Evolutionary conservation across 2,888 invertebrate species (phyloP).

Genomic region (Drosophila anomelani): DNA sequence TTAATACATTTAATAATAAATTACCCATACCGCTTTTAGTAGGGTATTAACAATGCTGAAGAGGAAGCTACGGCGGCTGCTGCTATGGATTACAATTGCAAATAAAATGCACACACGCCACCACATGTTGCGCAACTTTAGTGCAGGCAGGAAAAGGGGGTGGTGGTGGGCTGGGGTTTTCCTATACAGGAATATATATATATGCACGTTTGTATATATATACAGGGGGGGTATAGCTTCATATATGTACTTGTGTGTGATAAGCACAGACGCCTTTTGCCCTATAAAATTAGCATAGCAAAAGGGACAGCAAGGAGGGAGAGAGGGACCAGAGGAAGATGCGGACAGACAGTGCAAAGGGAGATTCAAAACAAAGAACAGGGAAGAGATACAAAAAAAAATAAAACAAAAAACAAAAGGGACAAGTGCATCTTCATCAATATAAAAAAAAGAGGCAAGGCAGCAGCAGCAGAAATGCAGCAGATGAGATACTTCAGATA

Average conservation of each 20-base stretch:
- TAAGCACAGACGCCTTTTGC: constrained; percentile 48
- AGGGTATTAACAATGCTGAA: constrained; percentile 40
- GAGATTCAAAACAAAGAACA: constrained; percentile 13
- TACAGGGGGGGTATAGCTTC: not conserved
- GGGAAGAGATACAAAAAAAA: not conserved
- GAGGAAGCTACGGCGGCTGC: constrained; percentile 51
- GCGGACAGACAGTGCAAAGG: constrained; percentile 39
- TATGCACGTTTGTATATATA: not conserved
- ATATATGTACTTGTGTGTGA: constrained; percentile 2
- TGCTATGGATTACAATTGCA: constrained; percentile 72
- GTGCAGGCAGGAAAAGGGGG: constrained; percentile 38
- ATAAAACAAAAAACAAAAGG: constrained; percentile 12
- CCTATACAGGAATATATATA: constrained; percentile 11
- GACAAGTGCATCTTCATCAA: constrained; percentile 39
- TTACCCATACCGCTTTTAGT: not conserved
- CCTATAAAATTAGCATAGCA: constrained; percentile 67
- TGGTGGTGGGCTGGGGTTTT: constrained; percentile 6
- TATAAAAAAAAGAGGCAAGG: not conserved
- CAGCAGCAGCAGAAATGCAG: constrained; percentile 18
- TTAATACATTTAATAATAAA: no score
- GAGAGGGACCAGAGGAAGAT: constrained; percentile 17
- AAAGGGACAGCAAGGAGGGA: constrained; percentile 35
- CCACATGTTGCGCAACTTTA: constrained; percentile 70
- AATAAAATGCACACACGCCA: constrained; percentile 60
- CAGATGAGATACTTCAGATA: constrained; percentile 34